These are phyloP conservation scores for Cygnus atratus DNA, from an alignment of 2,113 vertebrate species.

Conservation along the genomic window DNA sequence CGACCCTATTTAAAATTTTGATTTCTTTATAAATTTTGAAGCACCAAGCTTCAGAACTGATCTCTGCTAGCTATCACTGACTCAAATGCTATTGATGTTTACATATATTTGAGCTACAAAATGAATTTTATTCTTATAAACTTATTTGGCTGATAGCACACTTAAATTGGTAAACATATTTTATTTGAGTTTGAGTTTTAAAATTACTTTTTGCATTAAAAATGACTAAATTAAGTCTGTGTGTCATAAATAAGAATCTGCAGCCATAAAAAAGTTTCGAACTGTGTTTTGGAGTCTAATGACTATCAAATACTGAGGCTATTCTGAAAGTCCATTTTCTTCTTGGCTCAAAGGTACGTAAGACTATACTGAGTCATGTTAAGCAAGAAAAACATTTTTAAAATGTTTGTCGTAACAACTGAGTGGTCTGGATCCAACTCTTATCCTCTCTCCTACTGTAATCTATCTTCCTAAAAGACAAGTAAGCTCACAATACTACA, in stretches of 20 bases:
- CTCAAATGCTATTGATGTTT: not conserved
- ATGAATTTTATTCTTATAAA: not conserved
- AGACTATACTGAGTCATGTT: not conserved
- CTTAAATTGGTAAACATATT: not conserved
- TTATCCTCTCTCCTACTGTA: not conserved
- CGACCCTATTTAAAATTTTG: not conserved
- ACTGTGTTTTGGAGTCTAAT: constrained; percentile 8
- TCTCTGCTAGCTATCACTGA: not conserved
- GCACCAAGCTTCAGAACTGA: not conserved
- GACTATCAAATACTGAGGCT: not conserved
- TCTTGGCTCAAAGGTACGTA: not conserved
- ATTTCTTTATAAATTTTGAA: not conserved
- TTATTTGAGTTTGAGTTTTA: not conserved
- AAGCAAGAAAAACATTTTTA: not conserved
- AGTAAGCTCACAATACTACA: not conserved
- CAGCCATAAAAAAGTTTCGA: not conserved
- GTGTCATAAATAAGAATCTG: not conserved
- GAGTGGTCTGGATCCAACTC: not conserved
- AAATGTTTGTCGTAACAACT: not conserved
- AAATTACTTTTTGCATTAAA: constrained; percentile 27
- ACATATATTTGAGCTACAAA: not conserved
- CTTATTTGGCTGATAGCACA: not conserved
- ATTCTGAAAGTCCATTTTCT: constrained; percentile 27
- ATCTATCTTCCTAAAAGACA: not conserved
- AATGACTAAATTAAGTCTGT: not conserved